Conservation (phyloP, 1,140 invertebrate species). For the Aphidius gifuensis region DNA sequence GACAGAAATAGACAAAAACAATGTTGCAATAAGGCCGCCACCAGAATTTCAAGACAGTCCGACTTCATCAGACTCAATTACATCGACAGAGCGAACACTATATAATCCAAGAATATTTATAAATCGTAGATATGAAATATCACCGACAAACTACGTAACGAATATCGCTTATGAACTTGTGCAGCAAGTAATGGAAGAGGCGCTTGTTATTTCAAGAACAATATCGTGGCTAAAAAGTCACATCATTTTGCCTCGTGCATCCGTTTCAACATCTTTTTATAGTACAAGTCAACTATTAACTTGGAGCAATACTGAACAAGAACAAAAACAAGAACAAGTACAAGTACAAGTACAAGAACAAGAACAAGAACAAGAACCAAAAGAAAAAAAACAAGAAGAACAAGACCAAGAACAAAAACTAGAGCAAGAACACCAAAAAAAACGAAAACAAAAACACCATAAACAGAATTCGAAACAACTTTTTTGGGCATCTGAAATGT, state of each 20-base stretch:
- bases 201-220: conserved; percentile 44
- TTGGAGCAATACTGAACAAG: no score
- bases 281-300: no score
- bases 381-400: no score
- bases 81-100: conserved; percentile 41
- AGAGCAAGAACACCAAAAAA: conserved; percentile 15
- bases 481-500: conserved; percentile 62
- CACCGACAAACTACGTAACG: conserved; percentile 42
- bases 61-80: conserved; percentile 48
- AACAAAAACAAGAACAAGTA: no score
- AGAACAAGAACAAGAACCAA: no score
- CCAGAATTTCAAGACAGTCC: conserved; percentile 73
- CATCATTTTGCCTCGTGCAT: neutral
- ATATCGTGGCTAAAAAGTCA: conserved; percentile 50
- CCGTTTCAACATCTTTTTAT: neutral
- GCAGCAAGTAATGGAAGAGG: conserved; percentile 45
- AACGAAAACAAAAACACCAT: conserved; percentile 1
- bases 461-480: conserved; percentile 47
- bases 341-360: no score
- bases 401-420: no score
- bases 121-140: conserved; percentile 26
- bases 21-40: conserved; percentile 71
- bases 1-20: conserved; percentile 51
- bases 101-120: conserved; percentile 36
- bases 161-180: conserved; percentile 34